phyloP scores from a whole-genome alignment of 2,888 invertebrate genomes.

The Tinea semifulvella region DNA sequence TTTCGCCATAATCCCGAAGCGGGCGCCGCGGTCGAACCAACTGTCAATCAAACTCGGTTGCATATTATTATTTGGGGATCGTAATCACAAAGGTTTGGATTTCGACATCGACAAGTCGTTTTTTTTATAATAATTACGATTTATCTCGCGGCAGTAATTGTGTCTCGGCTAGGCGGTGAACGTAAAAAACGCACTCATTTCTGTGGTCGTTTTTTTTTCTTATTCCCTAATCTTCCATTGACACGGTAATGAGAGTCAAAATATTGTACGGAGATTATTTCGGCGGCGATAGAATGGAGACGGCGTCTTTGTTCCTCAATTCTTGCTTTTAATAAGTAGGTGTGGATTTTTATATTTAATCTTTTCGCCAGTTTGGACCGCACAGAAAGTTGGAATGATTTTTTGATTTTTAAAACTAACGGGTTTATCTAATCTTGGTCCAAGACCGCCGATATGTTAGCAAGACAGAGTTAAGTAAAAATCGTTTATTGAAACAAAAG shows the following conservation, averaged over 20 bases:
- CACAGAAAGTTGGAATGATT: constrained; percentile 2
- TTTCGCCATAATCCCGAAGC: constrained; percentile 23
- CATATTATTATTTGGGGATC: constrained; percentile 52
- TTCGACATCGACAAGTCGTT: constrained; percentile 34
- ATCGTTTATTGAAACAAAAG: too few species aligned
- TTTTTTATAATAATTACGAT: constrained; percentile 31
- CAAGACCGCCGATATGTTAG: too few species aligned
- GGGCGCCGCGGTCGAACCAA: constrained; percentile 33
- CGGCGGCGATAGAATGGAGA: constrained; percentile 26
- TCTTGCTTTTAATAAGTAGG: neutral
- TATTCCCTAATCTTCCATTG: constrained; percentile 63
- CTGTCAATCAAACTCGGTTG: constrained; percentile 53
- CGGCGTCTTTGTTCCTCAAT: constrained; percentile 15
- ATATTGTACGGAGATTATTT: constrained; percentile 39
- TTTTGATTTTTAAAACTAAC: too few species aligned
- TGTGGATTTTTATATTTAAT: neutral
- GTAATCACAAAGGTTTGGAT: constrained; percentile 33
- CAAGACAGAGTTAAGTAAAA: too few species aligned
- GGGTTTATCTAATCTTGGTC: too few species aligned
- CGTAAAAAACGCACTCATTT: constrained; percentile 50
- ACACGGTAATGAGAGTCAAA: constrained; percentile 61
- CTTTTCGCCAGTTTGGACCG: constrained; percentile 1
- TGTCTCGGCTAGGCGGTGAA: constrained; percentile 35
- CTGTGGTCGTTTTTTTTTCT: constrained; percentile 34
- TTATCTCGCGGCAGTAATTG: constrained; percentile 52